Evolutionary conservation across 2,797 vertebrate genomes (phyloP), one percentile per base, ranked within the genome.

Genomic region (Sphenopsis melanotis): DNA sequence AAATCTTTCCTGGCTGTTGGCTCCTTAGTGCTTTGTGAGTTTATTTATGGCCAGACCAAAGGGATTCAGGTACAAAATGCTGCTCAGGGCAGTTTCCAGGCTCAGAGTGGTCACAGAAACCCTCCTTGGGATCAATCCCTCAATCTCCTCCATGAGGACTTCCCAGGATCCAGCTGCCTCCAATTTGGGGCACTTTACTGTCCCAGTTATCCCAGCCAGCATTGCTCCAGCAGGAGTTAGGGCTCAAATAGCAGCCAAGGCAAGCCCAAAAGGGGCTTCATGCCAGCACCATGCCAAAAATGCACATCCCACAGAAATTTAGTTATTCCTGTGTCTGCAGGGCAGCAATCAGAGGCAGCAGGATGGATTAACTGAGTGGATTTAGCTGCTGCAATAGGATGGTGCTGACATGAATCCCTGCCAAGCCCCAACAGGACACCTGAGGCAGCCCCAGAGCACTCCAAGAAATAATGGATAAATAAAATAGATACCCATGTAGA

Each of bases 241-340:
- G 30, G 50, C 85, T 91, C 75, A 41, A 26, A 34, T 0, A 46
- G 42, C 88, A 61, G 66, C 79, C 57, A 47, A 70, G 65, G 26
- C 32, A 55, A 91, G 22, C 23, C 68, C 23, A 1, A 15, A 21
- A 78, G 65, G 4, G 12, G 18, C 10, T 81, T 29, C 55, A 8
- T 30, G 74, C 14, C 61, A 90, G 52, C 50, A 5, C 9, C 56
- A 68, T 81, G 39, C 50, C 81, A n/a, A 18, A 86, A 89, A 68
- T 4, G 13, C 26, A 2, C 0, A 0, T 0, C 17, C 36, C 34
- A 9, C 0, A 0, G 42, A 77, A 42, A 30, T 30, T 39, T 0
- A 20, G 19, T 2, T 27, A 7, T 8, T 27, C 16, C 7, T 41
- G 14, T 8, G 16, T 9, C 34, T 1, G 0, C 1, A 16, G 61